Evolutionary conservation across 2,797 vertebrate genomes (phyloP).

Genomic region (Enteromius anoplus): DNA sequence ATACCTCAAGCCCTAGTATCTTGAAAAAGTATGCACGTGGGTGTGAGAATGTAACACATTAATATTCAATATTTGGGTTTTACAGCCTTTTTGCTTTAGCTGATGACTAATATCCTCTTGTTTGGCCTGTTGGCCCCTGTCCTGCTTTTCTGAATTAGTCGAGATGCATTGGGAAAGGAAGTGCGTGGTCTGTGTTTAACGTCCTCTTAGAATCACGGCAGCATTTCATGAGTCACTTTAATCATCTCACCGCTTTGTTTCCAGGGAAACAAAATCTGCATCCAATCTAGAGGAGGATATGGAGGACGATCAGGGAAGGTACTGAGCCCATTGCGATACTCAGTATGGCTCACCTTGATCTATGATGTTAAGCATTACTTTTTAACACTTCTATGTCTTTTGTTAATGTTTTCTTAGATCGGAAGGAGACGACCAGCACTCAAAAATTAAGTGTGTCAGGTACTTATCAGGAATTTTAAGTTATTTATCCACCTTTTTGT

Average conservation of each 20-base stretch:
- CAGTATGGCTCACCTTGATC: background rate
- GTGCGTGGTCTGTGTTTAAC: conserved; percentile 27
- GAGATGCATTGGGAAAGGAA: background rate
- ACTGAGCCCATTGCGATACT: conserved; percentile 25
- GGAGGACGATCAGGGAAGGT: conserved; percentile 79
- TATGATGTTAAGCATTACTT: background rate
- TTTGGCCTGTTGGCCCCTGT: background rate
- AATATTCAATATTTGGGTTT: background rate
- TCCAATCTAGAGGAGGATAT: conserved; percentile 74
- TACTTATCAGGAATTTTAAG: conserved; percentile 56
- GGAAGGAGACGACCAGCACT: conserved; percentile 85
- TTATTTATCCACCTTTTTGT: background rate
- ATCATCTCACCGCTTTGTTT: conserved; percentile 55
- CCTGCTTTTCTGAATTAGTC: conserved; percentile 32
- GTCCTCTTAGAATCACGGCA: conserved; percentile 13
- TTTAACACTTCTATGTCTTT: background rate
- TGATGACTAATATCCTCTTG: conserved; percentile 23
- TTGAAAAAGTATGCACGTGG: background rate
- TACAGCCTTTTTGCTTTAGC: background rate
- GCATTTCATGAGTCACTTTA: conserved; percentile 23
- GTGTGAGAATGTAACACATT: background rate
- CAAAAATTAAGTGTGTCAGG: conserved; percentile 90
- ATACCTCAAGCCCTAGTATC: background rate
- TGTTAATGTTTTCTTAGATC: conserved; percentile 71
- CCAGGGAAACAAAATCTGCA: conserved; percentile 75